These are phyloP conservation scores for Sisyra nigra DNA, from an alignment of 2,888 invertebrate genomes.

Conservation along the genomic window DNA sequence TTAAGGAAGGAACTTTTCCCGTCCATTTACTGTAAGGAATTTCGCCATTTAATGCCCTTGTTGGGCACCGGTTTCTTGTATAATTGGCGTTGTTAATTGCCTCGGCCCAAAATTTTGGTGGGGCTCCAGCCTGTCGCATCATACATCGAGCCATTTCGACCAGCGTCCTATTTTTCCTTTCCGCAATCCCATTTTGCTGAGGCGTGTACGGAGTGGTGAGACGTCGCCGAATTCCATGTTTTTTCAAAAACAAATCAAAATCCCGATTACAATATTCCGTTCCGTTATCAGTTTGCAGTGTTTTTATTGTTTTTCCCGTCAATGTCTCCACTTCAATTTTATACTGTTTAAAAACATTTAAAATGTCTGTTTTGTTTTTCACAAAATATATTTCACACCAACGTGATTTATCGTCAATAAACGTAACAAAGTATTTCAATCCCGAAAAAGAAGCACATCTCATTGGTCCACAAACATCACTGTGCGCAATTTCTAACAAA, in stretches of 20 bases:
- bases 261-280: slow-evolving; percentile 12
- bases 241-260: slow-evolving; percentile 12
- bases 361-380: slow-evolving; percentile 9
- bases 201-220: slow-evolving; percentile 17
- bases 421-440: slow-evolving; percentile 11
- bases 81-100: slow-evolving; percentile 19
- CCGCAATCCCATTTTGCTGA: slow-evolving; percentile 20
- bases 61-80: slow-evolving; percentile 18
- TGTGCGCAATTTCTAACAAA: slow-evolving; percentile 13
- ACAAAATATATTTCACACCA: slow-evolving; percentile 9
- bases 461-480: slow-evolving; percentile 11
- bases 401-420: slow-evolving; percentile 10
- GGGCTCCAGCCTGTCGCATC: slow-evolving; percentile 15
- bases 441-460: slow-evolving; percentile 10
- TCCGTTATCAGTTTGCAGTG: slow-evolving; percentile 13
- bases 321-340: slow-evolving; percentile 12
- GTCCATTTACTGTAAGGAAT: slow-evolving; percentile 16
- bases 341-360: slow-evolving; percentile 7
- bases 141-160: slow-evolving; percentile 18
- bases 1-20: slow-evolving; percentile 14
- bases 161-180: slow-evolving; percentile 18
- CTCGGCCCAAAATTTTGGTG: slow-evolving; percentile 19
- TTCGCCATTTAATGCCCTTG: slow-evolving; percentile 13
- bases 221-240: slow-evolving; percentile 17
- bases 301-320: slow-evolving; percentile 11